Base-by-base conservation (phyloP, 2,888 invertebrate genomes). In the Synanthedon formicaeformis region DNA sequence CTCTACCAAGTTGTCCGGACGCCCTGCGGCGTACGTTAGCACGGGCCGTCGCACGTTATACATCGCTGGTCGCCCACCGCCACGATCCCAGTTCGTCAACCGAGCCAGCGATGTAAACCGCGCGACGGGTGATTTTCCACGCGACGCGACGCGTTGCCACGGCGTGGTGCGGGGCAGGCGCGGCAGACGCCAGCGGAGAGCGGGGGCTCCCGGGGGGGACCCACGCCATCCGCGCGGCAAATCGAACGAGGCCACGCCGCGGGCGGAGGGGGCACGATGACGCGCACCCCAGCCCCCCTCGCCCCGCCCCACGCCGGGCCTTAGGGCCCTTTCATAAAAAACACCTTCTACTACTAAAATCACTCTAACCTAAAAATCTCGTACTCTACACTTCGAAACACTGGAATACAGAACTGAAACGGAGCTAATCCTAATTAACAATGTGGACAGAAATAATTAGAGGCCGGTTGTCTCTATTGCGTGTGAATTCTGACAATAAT, bases 311-410 rank as follows among this genome's bases (percentile, higher is more conserved):
- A 65, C 64, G 65, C 68, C 64, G 68, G 56, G 58, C 67, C 49
- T 52, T 52, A 53, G 52, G 81, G 75, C 78, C 79, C 73, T 77
- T 75, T 75, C 76, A 72, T 81, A 80, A 75, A 78, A 79, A 80
- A 81, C 73, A 78, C 74, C 58, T 75, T 77, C 82, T 85, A 85
- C 75, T 76, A 75, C 78, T 81, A 84, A 82, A 79, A 78, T 76
- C 75, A 76, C 73, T 78, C 75, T 81, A 84, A 83, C 82, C 86
- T 87, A 86, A 76, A 78, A 86, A 86, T 86, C 85, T 86, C 86
- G 81, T 77, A 78, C 75, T 78, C 78, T 81, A 80, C 75, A 78
- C 75, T 71, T 73, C 74, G 71, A 75, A 78, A 78, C 75, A 78
- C 72, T 82, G 81, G 79, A 83, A 80, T 79, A 80, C 76, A 76